Evolutionary conservation across 2,888 invertebrate species (phyloP).

Genomic region (Strigamia maritima): DNA sequence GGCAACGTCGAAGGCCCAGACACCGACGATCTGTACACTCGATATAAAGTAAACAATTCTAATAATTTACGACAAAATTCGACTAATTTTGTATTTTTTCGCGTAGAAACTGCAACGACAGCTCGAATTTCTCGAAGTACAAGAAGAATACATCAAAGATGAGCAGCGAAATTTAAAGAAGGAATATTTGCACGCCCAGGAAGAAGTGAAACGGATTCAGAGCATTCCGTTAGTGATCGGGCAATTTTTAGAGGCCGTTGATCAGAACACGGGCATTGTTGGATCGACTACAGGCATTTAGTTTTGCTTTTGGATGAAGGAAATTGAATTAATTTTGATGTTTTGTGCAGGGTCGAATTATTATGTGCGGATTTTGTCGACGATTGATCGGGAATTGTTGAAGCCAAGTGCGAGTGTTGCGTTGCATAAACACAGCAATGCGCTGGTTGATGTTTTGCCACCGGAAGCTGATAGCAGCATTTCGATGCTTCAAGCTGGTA

Average conservation of each 20-base stretch:
- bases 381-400: conserved; percentile 92
- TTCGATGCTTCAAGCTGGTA: conserved; percentile 92
- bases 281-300: conserved; percentile 81
- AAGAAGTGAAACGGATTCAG: conserved; percentile 96
- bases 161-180: conserved; percentile 98
- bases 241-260: conserved; percentile 98
- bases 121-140: conserved; percentile 94
- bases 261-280: conserved; percentile 98
- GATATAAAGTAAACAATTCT: conserved; percentile 71
- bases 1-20: conserved; percentile 59
- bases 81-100: neutral
- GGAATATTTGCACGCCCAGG: conserved; percentile 97
- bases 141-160: conserved; percentile 99
- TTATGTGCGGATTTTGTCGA: conserved; percentile 96
- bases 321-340: neutral
- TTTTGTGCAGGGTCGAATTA: conserved; percentile 81
- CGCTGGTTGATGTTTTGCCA: conserved; percentile 97
- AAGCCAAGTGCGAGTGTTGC: conserved; percentile 99
- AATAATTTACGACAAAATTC: neutral
- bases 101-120: conserved; percentile 87
- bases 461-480: conserved; percentile 99
- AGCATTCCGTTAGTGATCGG: conserved; percentile 98
- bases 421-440: conserved; percentile 98
- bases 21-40: conserved; percentile 89
- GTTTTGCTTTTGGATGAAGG: neutral